Evolutionary conservation across 2,113 vertebrate species (phyloP).

Genomic region (Platichthys stellatus): DNA sequence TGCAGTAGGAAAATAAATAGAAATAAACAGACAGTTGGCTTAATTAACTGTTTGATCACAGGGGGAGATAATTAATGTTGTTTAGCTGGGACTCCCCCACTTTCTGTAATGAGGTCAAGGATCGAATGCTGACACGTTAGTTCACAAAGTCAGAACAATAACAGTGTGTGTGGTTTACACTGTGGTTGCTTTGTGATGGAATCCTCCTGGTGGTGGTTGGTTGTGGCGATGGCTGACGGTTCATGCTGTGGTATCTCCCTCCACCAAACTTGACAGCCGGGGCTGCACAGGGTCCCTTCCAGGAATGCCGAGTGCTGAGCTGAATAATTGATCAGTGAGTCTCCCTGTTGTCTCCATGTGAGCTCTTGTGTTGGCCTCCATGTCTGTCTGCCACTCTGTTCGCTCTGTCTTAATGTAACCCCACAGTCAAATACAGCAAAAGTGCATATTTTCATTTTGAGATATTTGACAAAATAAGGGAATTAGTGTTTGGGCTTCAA

Average conservation of each 20-base stretch:
- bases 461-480: no score
- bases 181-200: not conserved
- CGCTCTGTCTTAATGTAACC: not conserved
- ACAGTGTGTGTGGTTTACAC: not conserved
- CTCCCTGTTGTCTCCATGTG: constrained; percentile 46
- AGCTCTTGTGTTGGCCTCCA: constrained; percentile 28
- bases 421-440: no score
- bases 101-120: constrained; percentile 3
- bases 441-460: no score
- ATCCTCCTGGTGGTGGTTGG: not conserved
- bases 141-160: not conserved
- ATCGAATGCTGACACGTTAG: not conserved
- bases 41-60: constrained; percentile 42
- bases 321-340: constrained; percentile 67
- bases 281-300: constrained; percentile 21
- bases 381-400: constrained; percentile 38
- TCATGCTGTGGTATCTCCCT: not conserved
- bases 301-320: constrained; percentile 43
- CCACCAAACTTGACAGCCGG: not conserved
- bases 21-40: constrained; percentile 9
- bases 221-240: constrained; percentile 1
- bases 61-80: constrained; percentile 2
- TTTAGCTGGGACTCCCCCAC: constrained; percentile 8
- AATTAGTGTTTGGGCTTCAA: no score
- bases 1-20: not conserved